Evolutionary conservation across 1,140 invertebrate species (phyloP).

Genomic region (Micrasema minimum): DNA sequence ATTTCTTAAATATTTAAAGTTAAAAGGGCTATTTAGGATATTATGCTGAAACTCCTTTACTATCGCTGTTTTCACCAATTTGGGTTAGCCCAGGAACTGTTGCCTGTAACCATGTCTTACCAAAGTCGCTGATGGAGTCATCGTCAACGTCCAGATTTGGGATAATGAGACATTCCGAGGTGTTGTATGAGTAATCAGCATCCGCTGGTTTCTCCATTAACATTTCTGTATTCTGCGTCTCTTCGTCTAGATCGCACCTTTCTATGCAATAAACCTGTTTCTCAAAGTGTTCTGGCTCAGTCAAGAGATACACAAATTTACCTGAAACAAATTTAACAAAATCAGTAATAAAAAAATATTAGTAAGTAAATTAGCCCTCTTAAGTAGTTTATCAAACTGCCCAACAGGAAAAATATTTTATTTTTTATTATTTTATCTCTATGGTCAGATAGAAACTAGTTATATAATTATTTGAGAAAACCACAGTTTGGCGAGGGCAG

Average conservation of each 20-base stretch:
- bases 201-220: slow-evolving; percentile 33
- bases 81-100: no score
- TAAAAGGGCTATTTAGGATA: no score
- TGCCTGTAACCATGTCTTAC: slow-evolving; percentile 40
- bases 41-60: no score
- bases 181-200: slow-evolving; percentile 21
- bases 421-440: no score
- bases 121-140: slow-evolving; percentile 39
- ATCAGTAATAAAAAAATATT: background rate
- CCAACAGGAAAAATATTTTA: no score
- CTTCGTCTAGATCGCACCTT: slow-evolving; percentile 27
- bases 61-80: no score
- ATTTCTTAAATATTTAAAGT: no score
- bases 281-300: slow-evolving; percentile 38
- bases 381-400: no score
- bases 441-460: no score
- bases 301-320: slow-evolving; percentile 42
- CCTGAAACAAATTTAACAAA: slow-evolving; percentile 42
- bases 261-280: slow-evolving; percentile 32
- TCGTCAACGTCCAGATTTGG: slow-evolving; percentile 36
- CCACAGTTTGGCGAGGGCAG: no score
- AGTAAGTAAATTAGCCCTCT: no score
- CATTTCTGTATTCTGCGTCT: slow-evolving; percentile 17
- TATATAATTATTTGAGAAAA: no score
- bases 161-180: slow-evolving; percentile 36